Evolutionary conservation across 2,888 invertebrate genomes (phyloP), one percentile per base, ranked within the genome.

Genomic region (Drosophila demipolita): DNA sequence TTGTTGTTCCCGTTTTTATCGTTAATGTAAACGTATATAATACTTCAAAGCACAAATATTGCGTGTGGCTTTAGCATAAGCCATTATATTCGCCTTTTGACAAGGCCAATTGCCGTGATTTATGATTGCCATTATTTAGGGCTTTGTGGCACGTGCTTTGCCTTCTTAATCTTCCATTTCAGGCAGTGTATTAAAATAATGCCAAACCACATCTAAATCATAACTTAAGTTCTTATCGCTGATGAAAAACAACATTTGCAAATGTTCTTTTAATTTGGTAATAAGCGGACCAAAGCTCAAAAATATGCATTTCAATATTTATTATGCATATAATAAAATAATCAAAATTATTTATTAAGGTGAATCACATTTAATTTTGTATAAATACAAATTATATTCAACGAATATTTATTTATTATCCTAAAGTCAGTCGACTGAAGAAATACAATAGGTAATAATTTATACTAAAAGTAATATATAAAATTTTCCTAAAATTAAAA

Each of bases 71-170:
- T 55, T 58, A 60, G 65, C 80, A 75, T 78, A 66, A 75, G 73
- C 75, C 42, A 82, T 84, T 82, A 66, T 71, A 65, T 79, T 79
- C 50, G 69, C 69, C 66, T 75, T 80, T 58, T 84, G 86, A 84
- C 86, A 86, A 74, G 83, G 73, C 73, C 72, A 82, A 78, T 70
- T 75, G 58, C 70, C 54, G 72, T 84, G 86, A 84, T 84, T 84
- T 84, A 84, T 84, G 80, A 60, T 60, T 52, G 64, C 64, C 67
- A 73, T 83, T 80, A 85, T 72, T 83, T 82, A 75, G 78, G 82
- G 82, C 78, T 69, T 69, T 71, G 80, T 52, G 66, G 83, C 86
- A 83, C 86, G 86, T 82, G 78, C 54, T 68, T 52, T 4, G 52
- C 32, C 29, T 29, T n/a, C 49, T 29, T 48, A 58, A 65, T 78